Percentiles rank a stretch among this genome's conserved stretches.
Evolutionary conservation across 2,797 vertebrate genomes (phyloP).

Genomic region (Tiaroga cobitis): DNA sequence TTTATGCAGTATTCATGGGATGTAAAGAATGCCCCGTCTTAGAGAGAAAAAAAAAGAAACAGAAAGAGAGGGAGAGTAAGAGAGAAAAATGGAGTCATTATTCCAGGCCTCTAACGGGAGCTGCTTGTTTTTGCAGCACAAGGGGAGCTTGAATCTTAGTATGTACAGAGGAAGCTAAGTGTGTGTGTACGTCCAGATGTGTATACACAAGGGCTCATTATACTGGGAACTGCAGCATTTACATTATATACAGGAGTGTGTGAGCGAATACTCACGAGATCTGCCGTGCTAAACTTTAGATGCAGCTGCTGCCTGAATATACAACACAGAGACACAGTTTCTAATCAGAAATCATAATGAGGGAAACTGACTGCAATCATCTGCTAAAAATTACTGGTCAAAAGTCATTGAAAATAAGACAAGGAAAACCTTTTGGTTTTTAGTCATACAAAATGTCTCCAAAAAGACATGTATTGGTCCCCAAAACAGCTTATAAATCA

Average conservation of each 20-base stretch:
- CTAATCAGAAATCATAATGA: background rate
- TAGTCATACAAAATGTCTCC: too few species aligned
- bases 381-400: background rate
- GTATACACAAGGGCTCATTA: slow-evolving; percentile 40
- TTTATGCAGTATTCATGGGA: slow-evolving; percentile 77
- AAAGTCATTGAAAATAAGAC: background rate
- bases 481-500: too few species aligned
- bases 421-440: too few species aligned
- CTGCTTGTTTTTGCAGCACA: slow-evolving; percentile 67
- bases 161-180: slow-evolving; percentile 27
- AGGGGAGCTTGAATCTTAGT: slow-evolving; percentile 44
- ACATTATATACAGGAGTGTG: slow-evolving; percentile 16
- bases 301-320: background rate
- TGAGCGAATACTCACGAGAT: background rate
- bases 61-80: slow-evolving; percentile 71
- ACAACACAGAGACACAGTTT: background rate
- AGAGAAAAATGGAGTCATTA: slow-evolving; percentile 73
- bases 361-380: background rate
- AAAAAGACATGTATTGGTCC: too few species aligned
- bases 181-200: slow-evolving; percentile 38
- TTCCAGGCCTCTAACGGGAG: slow-evolving; percentile 68
- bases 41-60: slow-evolving; percentile 71
- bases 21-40: slow-evolving; percentile 67
- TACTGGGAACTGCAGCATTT: slow-evolving; percentile 35
- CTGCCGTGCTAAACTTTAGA: background rate